Percentiles rank a stretch among this genome's conserved stretches.
Evolutionary conservation across 2,113 vertebrate genomes (phyloP).

Genomic region (Isurus oxyrinchus): DNA sequence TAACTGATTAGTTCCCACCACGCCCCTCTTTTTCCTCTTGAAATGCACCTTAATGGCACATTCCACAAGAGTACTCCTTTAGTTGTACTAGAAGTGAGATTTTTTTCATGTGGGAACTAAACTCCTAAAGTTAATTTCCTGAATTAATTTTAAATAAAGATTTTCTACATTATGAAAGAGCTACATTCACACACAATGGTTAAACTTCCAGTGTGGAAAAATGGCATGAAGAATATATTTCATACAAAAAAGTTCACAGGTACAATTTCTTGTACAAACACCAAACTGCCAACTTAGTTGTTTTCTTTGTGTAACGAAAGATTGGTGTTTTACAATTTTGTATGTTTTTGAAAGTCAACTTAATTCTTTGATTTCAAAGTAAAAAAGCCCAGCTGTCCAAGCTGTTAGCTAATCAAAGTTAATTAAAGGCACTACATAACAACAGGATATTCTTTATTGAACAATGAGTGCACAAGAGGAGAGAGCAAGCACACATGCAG

Average conservation of each 20-base stretch:
- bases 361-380: background rate
- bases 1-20: slow-evolving; percentile 3
- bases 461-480: background rate
- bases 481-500: background rate
- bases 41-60: slow-evolving; percentile 6
- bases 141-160: background rate
- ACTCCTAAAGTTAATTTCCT: background rate
- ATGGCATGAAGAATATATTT: background rate
- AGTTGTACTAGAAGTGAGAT: background rate
- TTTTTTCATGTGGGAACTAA: background rate
- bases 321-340: background rate
- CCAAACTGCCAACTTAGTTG: background rate
- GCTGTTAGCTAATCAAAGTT: background rate
- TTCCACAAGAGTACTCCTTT: background rate
- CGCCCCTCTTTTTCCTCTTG: background rate
- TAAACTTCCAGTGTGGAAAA: background rate
- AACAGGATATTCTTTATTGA: background rate
- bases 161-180: background rate
- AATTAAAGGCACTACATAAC: background rate
- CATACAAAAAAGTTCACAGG: background rate
- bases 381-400: background rate
- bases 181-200: background rate
- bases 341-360: background rate
- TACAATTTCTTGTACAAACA: slow-evolving; percentile 1
- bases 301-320: background rate